A percentile compares a stretch with the other conserved stretches of the same genome.
Conservation (phyloP, 2,797 vertebrate genomes). For the Rhyacichthys aspro region DNA sequence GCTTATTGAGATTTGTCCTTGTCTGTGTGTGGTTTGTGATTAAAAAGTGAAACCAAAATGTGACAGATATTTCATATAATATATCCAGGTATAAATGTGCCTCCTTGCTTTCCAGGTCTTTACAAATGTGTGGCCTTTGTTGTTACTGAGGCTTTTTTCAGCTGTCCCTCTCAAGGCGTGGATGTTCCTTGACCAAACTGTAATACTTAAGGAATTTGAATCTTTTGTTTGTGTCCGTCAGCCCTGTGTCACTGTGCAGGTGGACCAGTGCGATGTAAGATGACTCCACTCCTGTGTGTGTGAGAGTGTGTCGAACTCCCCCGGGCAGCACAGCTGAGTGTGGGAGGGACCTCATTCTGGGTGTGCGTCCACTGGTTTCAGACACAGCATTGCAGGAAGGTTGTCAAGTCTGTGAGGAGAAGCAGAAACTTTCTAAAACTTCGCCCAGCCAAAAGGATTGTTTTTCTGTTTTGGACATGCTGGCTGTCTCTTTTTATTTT, state of each 20-base stretch:
- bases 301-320: constrained; percentile 56
- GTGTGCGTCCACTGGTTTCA: constrained; percentile 63
- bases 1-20: constrained; percentile 24
- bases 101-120: too few relatives aligned
- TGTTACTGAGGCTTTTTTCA: constrained; percentile 42
- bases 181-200: constrained; percentile 46
- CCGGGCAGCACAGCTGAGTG: constrained; percentile 74
- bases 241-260: constrained; percentile 75
- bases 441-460: constrained; percentile 9
- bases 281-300: constrained; percentile 42
- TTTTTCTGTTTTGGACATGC: constrained; percentile 76
- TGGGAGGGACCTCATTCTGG: constrained; percentile 77
- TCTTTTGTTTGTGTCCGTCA: constrained; percentile 68
- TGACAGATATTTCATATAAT: too few relatives aligned
- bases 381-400: constrained; percentile 51
- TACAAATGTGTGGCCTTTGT: too few relatives aligned
- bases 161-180: constrained; percentile 52
- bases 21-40: not conserved
- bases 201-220: constrained; percentile 71
- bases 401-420: constrained; percentile 37
- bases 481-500: constrained; percentile 45
- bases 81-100: too few relatives aligned
- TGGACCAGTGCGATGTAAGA: constrained; percentile 65
- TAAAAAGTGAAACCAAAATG: too few relatives aligned
- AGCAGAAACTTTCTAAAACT: constrained; percentile 37